Conservation (phyloP, 1,140 invertebrate species). For the Zeugodacus cucurbitae region DNA sequence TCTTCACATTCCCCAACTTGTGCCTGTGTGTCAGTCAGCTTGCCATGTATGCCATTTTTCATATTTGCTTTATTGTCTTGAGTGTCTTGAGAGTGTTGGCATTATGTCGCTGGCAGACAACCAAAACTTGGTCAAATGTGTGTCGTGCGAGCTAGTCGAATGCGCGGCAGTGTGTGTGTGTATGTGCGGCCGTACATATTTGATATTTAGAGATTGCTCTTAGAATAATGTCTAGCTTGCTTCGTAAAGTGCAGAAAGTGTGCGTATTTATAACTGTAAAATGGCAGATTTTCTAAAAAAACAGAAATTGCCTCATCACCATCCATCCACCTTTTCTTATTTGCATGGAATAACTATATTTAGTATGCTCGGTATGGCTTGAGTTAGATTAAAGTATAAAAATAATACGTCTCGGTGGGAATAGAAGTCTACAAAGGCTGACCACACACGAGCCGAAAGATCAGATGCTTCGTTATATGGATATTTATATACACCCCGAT, state of each 20-base stretch:
- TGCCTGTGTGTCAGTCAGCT: background rate
- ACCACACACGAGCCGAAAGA: too few relatives aligned
- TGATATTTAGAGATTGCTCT: background rate
- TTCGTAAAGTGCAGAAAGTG: background rate
- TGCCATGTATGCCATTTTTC: conserved; percentile 4
- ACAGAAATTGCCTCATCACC: too few relatives aligned
- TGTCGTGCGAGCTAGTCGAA: background rate
- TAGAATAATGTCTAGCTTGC: background rate
- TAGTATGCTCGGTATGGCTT: too few relatives aligned
- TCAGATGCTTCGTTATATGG: too few relatives aligned
- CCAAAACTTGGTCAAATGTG: conserved; percentile 28
- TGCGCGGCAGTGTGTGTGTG: background rate
- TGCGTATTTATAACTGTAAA: background rate
- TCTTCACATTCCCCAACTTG: background rate
- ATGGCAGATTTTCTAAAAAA: too few relatives aligned
- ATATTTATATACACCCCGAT: too few relatives aligned
- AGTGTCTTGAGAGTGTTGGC: too few relatives aligned
- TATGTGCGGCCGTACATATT: background rate
- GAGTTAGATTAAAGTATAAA: too few relatives aligned
- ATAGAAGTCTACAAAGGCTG: too few relatives aligned
- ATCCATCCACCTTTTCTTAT: too few relatives aligned
- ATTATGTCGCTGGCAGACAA: conserved; percentile 13
- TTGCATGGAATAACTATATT: too few relatives aligned
- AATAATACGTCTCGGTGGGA: too few relatives aligned
- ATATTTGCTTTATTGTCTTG: conserved; percentile 31